These are phyloP conservation scores for Lepisosteus osseus DNA, from an alignment of 2,113 vertebrate genomes.

Conservation along the genomic window DNA sequence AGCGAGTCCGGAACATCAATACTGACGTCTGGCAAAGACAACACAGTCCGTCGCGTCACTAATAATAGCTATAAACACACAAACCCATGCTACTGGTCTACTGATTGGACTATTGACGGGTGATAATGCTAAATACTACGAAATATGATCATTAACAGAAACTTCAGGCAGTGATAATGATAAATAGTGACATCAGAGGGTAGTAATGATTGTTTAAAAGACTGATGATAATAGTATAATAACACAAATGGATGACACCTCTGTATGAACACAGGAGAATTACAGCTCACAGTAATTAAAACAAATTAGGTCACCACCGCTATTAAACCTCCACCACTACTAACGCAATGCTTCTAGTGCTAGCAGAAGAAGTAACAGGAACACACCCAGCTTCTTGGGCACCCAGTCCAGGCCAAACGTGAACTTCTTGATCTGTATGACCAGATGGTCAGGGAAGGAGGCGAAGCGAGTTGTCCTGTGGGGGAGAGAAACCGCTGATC, in stretches of 20 bases:
- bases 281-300: not conserved
- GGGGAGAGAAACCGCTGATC: constrained; percentile 1
- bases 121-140: too few relatives aligned
- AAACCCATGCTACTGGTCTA: not conserved
- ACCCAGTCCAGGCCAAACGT: constrained; percentile 98
- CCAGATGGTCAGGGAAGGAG: constrained; percentile 95
- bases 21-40: constrained; percentile 80
- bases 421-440: constrained; percentile 99
- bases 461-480: constrained; percentile 91
- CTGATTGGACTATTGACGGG: too few relatives aligned
- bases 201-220: too few relatives aligned
- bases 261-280: not conserved
- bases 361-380: not conserved
- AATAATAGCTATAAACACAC: not conserved
- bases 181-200: too few relatives aligned
- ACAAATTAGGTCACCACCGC: not conserved
- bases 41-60: too few relatives aligned
- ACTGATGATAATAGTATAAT: too few relatives aligned
- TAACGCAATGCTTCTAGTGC: too few relatives aligned
- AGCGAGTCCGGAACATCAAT: constrained; percentile 94
- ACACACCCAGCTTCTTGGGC: constrained; percentile 95
- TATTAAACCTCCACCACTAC: not conserved
- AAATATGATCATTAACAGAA: too few relatives aligned
- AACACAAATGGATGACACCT: too few relatives aligned
- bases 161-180: too few relatives aligned